Evolutionary conservation across 2,797 vertebrate species (phyloP), one percentile per base, ranked within the genome.

Genomic region (Tokudaia tokunoshimensis): DNA sequence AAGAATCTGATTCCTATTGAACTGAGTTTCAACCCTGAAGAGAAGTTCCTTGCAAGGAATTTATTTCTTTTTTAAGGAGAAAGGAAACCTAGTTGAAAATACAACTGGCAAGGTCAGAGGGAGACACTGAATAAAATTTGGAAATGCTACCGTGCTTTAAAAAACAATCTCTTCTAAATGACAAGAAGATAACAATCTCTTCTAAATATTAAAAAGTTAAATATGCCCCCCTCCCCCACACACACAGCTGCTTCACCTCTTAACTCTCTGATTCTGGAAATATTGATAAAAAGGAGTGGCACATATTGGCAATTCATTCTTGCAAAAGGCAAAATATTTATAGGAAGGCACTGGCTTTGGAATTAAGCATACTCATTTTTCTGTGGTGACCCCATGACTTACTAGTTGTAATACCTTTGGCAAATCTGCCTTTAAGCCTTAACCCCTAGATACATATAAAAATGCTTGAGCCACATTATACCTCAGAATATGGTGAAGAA

Each of bases 1-100:
- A 47, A 89, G 26, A 91, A 41, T 76, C 87, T 78, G 80, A 94
- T 89, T 96, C n/a, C 44, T 94, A 9, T 61, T 88, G 93, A 95
- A 97, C 87, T 96, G 55, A 96, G 13, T 94, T 96, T 94, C 80
- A 92, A 87, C 24, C 22, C 57, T 81, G 50, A 92, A 93, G 67
- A 59, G 80, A 94, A 97, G 94, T 88, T 72, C 57, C 85, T 95
- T 88, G 61, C 34, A 84, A 44, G 20, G 2, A 96, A 79, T 91
- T 86, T 78, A 67, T 91, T 88, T 83, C 50, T 78, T 47, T 70
- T 29, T 93, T 92, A 93, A 72, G 3, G 2, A 89, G 17, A 80
- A 94, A 95, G 34, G 29, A 59, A 87, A 94, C 24, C 81, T 70
- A 86, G 78, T 59, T 3, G 7, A 93, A 96, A 95, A 87, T 78